These are phyloP conservation scores for Pygoscelis adeliae DNA, from an alignment of 2,113 vertebrate species.

Conservation along the genomic window DNA sequence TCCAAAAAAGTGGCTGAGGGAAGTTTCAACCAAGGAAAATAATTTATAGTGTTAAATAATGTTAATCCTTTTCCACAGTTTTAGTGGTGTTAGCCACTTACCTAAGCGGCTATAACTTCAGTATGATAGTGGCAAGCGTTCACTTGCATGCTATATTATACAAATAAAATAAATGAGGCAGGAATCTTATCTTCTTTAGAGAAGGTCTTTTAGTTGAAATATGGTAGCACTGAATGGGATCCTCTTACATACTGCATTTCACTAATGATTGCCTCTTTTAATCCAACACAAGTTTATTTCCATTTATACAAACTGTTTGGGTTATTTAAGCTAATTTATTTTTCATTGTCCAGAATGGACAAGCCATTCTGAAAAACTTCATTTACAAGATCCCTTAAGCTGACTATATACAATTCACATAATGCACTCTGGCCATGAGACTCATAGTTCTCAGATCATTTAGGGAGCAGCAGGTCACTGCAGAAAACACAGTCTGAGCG, in stretches of 20 bases:
- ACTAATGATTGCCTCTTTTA: neutral
- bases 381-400: neutral
- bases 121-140: neutral
- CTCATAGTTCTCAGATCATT: neutral
- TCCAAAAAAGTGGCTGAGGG: neutral
- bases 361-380: neutral
- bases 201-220: neutral
- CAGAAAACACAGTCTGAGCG: neutral
- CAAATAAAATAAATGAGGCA: neutral
- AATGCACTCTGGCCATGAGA: neutral
- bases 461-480: neutral
- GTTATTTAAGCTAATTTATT: neutral
- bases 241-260: neutral
- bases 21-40: neutral
- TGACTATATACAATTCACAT: neutral
- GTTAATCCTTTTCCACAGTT: neutral
- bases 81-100: neutral
- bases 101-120: neutral
- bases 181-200: neutral
- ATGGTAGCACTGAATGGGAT: neutral
- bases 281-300: neutral
- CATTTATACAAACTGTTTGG: neutral
- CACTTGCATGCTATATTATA: neutral
- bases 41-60: neutral
- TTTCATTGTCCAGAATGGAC: neutral